Conservation (phyloP, 2,888 invertebrate species). For the Eupithecia subumbrata region DNA sequence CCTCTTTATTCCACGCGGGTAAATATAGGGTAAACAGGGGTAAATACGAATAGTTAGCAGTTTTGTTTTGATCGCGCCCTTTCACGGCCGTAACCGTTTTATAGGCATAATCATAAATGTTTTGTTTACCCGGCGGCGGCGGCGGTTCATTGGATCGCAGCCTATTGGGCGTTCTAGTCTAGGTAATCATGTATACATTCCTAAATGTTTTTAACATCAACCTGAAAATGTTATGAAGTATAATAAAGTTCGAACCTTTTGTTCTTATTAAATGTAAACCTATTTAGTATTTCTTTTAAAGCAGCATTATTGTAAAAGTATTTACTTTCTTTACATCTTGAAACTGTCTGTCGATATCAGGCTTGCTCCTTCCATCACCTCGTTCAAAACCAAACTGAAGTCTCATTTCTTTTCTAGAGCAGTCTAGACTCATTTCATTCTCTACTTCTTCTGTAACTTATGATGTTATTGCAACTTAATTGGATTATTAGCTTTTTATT, state of each 20-base stretch:
- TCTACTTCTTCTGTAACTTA: too few relatives aligned
- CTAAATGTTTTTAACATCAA: not conserved
- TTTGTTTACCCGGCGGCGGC: not conserved
- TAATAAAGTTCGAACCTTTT: not conserved
- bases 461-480: too few relatives aligned
- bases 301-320: not conserved
- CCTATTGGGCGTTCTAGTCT: not conserved
- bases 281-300: not conserved
- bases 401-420: too few relatives aligned
- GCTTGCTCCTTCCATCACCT: too few relatives aligned
- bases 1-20: constrained; percentile 6
- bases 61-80: constrained; percentile 22
- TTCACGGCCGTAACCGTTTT: constrained; percentile 14
- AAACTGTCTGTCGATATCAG: too few relatives aligned
- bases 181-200: not conserved
- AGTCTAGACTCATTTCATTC: too few relatives aligned
- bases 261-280: not conserved
- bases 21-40: not conserved
- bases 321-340: too few relatives aligned
- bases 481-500: too few relatives aligned
- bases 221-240: not conserved
- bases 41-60: constrained; percentile 20
- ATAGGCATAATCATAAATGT: constrained; percentile 12
- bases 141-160: not conserved
- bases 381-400: too few relatives aligned